These are phyloP conservation scores for Dufourea novaeangliae DNA, from an alignment of 1,140 invertebrate genomes.

Conservation along the genomic window DNA sequence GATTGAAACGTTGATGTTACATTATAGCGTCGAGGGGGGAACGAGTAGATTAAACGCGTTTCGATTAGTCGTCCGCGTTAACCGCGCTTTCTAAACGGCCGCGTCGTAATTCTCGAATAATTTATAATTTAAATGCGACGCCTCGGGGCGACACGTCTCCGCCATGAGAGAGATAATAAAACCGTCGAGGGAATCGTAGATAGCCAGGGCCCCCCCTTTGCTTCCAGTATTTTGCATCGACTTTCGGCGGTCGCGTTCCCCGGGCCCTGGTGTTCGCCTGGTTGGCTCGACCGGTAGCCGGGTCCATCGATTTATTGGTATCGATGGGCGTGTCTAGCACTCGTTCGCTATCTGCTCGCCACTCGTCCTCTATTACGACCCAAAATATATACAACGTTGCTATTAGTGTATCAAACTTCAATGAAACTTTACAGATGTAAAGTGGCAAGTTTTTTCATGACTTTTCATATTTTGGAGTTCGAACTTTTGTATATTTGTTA, in stretches of 20 bases:
- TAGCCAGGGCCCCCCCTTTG: background rate
- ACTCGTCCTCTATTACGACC: background rate
- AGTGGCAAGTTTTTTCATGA: too few species aligned
- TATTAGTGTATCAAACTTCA: too few species aligned
- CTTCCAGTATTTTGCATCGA: background rate
- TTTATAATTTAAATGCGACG: conserved; percentile 31
- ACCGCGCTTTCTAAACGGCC: conserved; percentile 14
- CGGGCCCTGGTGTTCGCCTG: too few species aligned
- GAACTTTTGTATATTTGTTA: too few species aligned
- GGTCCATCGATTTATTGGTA: conserved; percentile 37
- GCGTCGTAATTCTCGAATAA: conserved; percentile 13
- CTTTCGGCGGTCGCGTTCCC: background rate
- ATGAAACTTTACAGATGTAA: too few species aligned
- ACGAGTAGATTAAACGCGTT: background rate
- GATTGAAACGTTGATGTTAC: background rate
- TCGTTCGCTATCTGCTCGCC: conserved; percentile 27
- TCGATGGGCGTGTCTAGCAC: conserved; percentile 49
- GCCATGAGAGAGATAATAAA: background rate
- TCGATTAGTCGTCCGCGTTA: background rate
- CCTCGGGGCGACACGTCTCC: background rate
- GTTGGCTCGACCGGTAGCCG: conserved; percentile 28
- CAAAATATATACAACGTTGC: too few species aligned
- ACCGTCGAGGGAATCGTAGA: background rate
- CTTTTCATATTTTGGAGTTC: too few species aligned
- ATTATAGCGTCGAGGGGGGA: too few species aligned